Evolutionary conservation across 2,888 invertebrate genomes (phyloP), one percentile per base, ranked within the genome.

Genomic region (Megamerina dolium): DNA sequence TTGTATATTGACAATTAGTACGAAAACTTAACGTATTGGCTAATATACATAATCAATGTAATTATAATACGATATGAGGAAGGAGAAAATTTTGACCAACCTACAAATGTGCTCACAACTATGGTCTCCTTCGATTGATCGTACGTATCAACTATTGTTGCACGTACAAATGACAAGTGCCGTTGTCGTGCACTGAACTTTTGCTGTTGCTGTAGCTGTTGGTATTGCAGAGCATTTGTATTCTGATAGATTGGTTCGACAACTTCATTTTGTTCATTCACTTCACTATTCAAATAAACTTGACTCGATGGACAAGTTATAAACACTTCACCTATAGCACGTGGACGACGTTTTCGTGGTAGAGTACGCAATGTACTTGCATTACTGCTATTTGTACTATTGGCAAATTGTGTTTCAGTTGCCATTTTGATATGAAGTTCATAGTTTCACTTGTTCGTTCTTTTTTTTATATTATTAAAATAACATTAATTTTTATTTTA

Each of bases 321-420:
- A 43, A 57, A 61, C 21, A 71, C 70, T 57, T 71, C 71, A 48
- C 71, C 71, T 23, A 55, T 66, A 18, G 69, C 69, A 20, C 70
- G 66, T n/a, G 71, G 67, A 27, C 68, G 60, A 19, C 72, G 61
- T 49, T 64, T 66, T 41, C 70, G 63, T 35, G 71, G 70, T 50
- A 70, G 53, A 21, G 70, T 69, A 37, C 61, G 57, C 18, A 56
- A 43, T 19, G 53, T 54, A 37, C 41, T 49, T 32, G 42, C 41
- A 42, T 46, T 47, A 40, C 48, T 49, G 32, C 41, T 39, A 46
- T 38, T 29, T 52, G 41, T 43, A 37, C 23, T 23, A n/a, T n/a
- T n/a, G n/a, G n/a, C n/a, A n/a, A 48, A 32, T 31, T 43, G 39
- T 45, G 46, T 48, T 42, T 36, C 14, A 20, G 44, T 35, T 35